Percentiles rank a stretch among this genome's conserved stretches.
Conservation (phyloP, 2,888 invertebrate species). For the Lepetodrilus schrolli region DNA sequence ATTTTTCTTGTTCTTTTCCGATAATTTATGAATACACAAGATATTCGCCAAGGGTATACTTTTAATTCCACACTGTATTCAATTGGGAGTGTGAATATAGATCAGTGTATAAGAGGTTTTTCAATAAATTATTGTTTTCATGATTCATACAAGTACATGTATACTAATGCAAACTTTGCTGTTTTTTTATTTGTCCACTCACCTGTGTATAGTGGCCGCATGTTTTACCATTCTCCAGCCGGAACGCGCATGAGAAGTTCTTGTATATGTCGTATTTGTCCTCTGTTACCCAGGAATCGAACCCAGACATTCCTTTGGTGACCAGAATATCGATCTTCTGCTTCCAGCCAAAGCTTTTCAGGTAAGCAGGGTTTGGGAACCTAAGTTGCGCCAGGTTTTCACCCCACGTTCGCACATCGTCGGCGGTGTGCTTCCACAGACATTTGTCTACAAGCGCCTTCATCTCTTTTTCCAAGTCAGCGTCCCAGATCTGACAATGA, state of each 20-base stretch:
- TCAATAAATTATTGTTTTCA: too few species aligned
- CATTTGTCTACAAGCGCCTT: neutral
- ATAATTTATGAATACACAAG: too few species aligned
- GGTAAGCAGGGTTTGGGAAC: neutral
- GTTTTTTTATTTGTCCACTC: too few species aligned
- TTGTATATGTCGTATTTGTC: neutral
- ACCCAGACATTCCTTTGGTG: neutral
- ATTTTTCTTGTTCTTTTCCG: too few species aligned
- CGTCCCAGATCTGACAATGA: neutral
- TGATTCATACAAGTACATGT: too few species aligned
- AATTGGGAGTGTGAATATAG: too few species aligned
- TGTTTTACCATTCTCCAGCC: neutral
- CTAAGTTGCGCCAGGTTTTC: neutral
- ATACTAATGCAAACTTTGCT: too few species aligned
- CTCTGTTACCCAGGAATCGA: neutral
- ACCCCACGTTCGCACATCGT: neutral
- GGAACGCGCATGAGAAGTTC: neutral
- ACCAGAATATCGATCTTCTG: neutral
- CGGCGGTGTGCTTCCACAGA: neutral
- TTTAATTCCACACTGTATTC: too few species aligned
- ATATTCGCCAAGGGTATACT: too few species aligned
- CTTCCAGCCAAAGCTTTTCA: neutral
- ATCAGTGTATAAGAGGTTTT: too few species aligned
- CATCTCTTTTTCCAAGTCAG: neutral
- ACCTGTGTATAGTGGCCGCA: neutral